phyloP scores from a whole-genome alignment of 2,797 vertebrate species.

The Enteromius afrohamiltoni region DNA sequence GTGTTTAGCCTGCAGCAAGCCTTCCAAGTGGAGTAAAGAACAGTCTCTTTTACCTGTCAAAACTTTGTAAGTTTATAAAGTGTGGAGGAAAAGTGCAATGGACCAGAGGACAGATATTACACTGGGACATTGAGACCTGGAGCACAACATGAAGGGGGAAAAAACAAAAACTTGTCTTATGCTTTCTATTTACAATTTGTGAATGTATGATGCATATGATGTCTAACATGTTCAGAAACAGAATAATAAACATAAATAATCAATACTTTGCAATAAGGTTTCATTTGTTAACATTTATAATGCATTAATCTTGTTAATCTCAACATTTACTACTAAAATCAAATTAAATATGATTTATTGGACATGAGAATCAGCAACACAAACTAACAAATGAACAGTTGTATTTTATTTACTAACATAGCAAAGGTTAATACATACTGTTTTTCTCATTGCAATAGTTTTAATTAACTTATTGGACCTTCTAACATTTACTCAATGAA shows the following conservation, averaged over 20 bases:
- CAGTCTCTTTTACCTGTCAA: slow-evolving; percentile 36
- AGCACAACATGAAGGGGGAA: background rate
- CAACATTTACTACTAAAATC: background rate
- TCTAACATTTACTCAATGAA: background rate
- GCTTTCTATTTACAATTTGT: slow-evolving; percentile 3
- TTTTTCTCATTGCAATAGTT: background rate
- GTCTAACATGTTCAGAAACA: background rate
- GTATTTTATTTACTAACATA: background rate
- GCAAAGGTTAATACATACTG: background rate
- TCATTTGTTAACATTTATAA: background rate
- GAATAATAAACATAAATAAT: background rate
- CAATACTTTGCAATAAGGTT: background rate
- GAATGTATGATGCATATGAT: background rate
- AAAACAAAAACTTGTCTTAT: background rate
- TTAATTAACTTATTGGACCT: background rate
- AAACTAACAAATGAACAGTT: background rate
- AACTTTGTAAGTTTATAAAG: slow-evolving; percentile 32
- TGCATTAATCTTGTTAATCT: background rate
- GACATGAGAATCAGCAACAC: background rate
- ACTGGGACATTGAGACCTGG: slow-evolving; percentile 36
- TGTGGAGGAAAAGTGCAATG: slow-evolving; percentile 18
- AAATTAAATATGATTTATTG: background rate
- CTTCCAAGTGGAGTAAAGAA: slow-evolving; percentile 18
- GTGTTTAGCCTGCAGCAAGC: slow-evolving; percentile 24
- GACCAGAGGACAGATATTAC: slow-evolving; percentile 28